phyloP scores from a whole-genome alignment of 2,888 invertebrate genomes.

The Stenolophus ochropezus region DNA sequence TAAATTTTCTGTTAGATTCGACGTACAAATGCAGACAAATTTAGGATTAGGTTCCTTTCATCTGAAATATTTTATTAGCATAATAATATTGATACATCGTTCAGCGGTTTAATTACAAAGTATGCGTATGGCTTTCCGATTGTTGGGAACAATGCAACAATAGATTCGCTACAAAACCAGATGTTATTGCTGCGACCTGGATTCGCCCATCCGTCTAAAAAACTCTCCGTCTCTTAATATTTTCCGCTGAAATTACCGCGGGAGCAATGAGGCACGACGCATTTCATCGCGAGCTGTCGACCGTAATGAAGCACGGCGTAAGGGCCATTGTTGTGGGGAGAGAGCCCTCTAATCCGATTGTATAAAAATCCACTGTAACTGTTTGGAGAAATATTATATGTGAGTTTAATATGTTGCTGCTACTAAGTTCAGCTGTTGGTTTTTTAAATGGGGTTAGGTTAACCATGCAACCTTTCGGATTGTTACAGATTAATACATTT shows the following conservation, averaged over 20 bases:
- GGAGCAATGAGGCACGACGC: constrained; percentile 71
- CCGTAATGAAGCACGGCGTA: constrained; percentile 69
- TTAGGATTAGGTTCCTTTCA: too few relatives aligned
- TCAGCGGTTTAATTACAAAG: neutral
- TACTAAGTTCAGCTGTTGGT: constrained; percentile 27
- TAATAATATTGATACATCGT: neutral
- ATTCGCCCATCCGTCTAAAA: constrained; percentile 33
- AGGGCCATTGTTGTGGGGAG: constrained; percentile 67
- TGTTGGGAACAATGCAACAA: neutral
- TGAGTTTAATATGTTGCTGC: constrained; percentile 55
- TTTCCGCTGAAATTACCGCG: constrained; percentile 52
- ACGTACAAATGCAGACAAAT: too few relatives aligned
- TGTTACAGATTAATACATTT: too few relatives aligned
- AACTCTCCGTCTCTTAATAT: constrained; percentile 40
- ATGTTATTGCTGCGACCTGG: constrained; percentile 29
- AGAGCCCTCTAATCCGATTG: constrained; percentile 70
- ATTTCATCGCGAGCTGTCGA: constrained; percentile 70
- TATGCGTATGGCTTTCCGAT: neutral
- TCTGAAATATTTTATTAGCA: neutral
- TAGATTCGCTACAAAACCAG: constrained; percentile 26
- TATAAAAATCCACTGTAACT: constrained; percentile 51
- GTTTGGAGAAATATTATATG: constrained; percentile 53
- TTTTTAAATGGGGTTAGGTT: constrained; percentile 33
- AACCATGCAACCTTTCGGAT: too few relatives aligned
- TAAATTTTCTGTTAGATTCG: too few relatives aligned